Evolutionary conservation across 2,113 vertebrate species (phyloP), one percentile per base, ranked within the genome.

Genomic region (Fulica atra): DNA sequence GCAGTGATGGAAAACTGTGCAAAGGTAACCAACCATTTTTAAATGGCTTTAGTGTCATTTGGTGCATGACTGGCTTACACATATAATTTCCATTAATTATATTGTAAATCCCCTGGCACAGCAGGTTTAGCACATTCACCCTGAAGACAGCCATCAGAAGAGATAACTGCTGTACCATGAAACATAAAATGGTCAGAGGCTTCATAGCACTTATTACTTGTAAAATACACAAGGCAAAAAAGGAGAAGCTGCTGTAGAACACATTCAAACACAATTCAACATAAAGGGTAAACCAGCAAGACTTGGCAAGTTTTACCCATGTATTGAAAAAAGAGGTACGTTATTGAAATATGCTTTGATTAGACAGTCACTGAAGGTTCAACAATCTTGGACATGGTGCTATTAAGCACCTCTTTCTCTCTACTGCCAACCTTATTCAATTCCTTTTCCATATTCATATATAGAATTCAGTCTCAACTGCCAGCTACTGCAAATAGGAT

Each of bases 21-120:
- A 89, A 88, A 92, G 40, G 74, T 70, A 96, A 90, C 80, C 89
- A 94, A 70, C 17, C 48, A 92, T 14, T 28, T 87, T 77, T 48
- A 95, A 97, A 82, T 70, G 25, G 40, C 42, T 91, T 88, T 60
- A 54, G n/a, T 64, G 93, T 92, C 83, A 86, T 86, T 86, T 88
- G 81, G 86, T 77, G 83, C 71, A 69, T 69, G 33, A 65, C 70
- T 60, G 51, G 24, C 61, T 92, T 77, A 50, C 53, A 68, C 40
- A 83, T 35, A 61, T 81, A 79, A 74, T 80, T 69, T 86, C 73
- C 73, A 89, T 86, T 51, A 87, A 90, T 82, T 73, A 83, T 13
- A 69, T 9, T 54, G 59, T 89, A 95, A 93, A 92, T 91, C 44
- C 85, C 17, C 48, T 79, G 60, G 48, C 59, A 76, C 56, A 86